A percentile compares a stretch with the other conserved stretches of the same genome.
phyloP scores from a whole-genome alignment of 2,797 vertebrate genomes.

The Manis javanica region DNA sequence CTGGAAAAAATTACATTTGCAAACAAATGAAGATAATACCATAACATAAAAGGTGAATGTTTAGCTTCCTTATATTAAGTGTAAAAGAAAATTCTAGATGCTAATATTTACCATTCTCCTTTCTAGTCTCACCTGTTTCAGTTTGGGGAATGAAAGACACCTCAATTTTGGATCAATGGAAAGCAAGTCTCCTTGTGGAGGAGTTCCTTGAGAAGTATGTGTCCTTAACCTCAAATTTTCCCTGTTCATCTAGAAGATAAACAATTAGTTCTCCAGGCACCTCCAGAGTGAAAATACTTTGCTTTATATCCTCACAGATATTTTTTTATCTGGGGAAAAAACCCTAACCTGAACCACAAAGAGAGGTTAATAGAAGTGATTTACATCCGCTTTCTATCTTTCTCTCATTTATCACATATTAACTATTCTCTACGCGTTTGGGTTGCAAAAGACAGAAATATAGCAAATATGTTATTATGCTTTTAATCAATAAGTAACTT shows the following conservation, averaged over 20 bases:
- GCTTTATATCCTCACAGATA: slow-evolving; percentile 21
- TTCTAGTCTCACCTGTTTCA: slow-evolving; percentile 76
- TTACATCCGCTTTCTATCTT: slow-evolving; percentile 23
- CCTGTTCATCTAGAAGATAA: slow-evolving; percentile 35
- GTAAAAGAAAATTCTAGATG: slow-evolving; percentile 37
- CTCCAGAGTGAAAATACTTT: neutral
- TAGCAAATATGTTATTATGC: neutral
- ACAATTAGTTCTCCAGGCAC: slow-evolving; percentile 14
- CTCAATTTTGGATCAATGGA: slow-evolving; percentile 83
- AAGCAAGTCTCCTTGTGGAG: slow-evolving; percentile 73
- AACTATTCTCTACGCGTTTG: slow-evolving; percentile 13
- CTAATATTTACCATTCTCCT: slow-evolving; percentile 48
- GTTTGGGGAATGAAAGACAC: slow-evolving; percentile 46
- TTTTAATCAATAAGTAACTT: slow-evolving; percentile 44
- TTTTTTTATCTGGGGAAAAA: slow-evolving; percentile 32
- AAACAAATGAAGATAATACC: slow-evolving; percentile 57
- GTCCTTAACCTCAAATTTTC: slow-evolving; percentile 64
- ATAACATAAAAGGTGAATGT: slow-evolving; percentile 41
- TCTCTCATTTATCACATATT: neutral
- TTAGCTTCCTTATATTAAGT: slow-evolving; percentile 58
- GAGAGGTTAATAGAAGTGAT: slow-evolving; percentile 29
- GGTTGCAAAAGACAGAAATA: slow-evolving; percentile 47
- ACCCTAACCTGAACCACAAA: slow-evolving; percentile 14
- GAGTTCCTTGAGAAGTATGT: slow-evolving; percentile 88
- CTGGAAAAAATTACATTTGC: neutral